Evolutionary conservation across 2,113 vertebrate species (phyloP).

Genomic region (Mirounga angustirostris): DNA sequence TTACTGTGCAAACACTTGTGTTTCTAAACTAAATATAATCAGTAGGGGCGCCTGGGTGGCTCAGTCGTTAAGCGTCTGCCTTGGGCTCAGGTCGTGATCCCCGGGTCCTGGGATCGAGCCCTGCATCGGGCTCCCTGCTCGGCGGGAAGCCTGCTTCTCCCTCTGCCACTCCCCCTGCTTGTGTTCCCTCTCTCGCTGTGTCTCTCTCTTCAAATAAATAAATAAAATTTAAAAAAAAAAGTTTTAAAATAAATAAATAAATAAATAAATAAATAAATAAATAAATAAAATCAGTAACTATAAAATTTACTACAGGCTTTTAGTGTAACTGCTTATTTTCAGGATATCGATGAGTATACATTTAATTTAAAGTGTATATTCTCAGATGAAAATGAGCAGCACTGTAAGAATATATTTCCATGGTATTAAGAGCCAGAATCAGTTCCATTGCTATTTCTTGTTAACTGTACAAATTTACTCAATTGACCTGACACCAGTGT

Average conservation of each 20-base stretch:
- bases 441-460: neutral
- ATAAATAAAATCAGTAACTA: neutral
- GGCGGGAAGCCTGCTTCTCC: too few species aligned
- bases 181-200: too few species aligned
- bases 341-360: neutral
- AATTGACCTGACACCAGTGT: neutral
- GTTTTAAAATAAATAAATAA: too few species aligned
- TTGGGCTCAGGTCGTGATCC: too few species aligned
- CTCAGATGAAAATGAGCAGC: neutral
- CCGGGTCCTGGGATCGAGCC: too few species aligned
- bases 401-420: neutral
- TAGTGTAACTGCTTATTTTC: conserved; percentile 8
- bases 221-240: too few species aligned
- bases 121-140: too few species aligned
- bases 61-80: too few species aligned
- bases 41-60: neutral
- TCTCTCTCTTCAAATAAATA: too few species aligned
- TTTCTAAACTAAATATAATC: conserved; percentile 28
- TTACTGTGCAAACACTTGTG: neutral
- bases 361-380: conserved; percentile 4
- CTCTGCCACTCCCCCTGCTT: too few species aligned
- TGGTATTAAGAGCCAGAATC: neutral
- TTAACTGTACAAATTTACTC: neutral
- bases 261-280: too few species aligned
- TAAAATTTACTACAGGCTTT: neutral